phyloP scores from a whole-genome alignment of 1,140 invertebrate genomes.

The Dolichoris vasculosae region DNA sequence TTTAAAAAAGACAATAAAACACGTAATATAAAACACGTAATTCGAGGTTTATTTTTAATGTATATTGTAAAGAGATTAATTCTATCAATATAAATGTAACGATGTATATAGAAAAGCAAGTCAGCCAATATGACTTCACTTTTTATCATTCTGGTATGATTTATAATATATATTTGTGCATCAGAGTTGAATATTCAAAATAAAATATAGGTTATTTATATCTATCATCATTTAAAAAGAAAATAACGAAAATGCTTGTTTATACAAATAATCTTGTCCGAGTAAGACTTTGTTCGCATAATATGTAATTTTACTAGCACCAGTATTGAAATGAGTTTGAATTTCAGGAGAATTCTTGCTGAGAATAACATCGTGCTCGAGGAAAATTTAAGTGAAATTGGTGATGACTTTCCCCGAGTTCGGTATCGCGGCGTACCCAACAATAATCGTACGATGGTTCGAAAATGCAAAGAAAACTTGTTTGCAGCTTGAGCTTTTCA shows the following conservation, averaged over 20 bases:
- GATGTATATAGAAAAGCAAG: too few species aligned
- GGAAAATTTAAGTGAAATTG: conserved; percentile 65
- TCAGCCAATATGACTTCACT: too few species aligned
- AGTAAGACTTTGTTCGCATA: neutral
- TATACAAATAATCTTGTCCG: conserved; percentile 14
- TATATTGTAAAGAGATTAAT: too few species aligned
- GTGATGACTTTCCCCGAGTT: conserved; percentile 67
- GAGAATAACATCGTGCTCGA: conserved; percentile 71
- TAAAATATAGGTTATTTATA: neutral
- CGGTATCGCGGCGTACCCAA: conserved; percentile 65
- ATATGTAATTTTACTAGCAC: neutral
- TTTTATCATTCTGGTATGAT: too few species aligned
- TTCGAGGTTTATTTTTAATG: too few species aligned
- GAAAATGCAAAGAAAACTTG: conserved; percentile 58
- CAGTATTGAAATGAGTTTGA: conserved; percentile 35
- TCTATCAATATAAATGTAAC: too few species aligned
- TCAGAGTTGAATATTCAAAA: neutral
- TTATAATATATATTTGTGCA: too few species aligned
- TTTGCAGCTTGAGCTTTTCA: conserved; percentile 51
- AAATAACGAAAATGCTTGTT: neutral
- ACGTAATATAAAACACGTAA: too few species aligned
- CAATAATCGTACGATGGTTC: conserved; percentile 72
- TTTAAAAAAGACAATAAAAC: too few species aligned
- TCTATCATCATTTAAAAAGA: neutral
- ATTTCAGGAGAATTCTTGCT: conserved; percentile 69